Evolutionary conservation across 2,888 invertebrate genomes (phyloP).

Genomic region (Dyspetes luteomarginatus): DNA sequence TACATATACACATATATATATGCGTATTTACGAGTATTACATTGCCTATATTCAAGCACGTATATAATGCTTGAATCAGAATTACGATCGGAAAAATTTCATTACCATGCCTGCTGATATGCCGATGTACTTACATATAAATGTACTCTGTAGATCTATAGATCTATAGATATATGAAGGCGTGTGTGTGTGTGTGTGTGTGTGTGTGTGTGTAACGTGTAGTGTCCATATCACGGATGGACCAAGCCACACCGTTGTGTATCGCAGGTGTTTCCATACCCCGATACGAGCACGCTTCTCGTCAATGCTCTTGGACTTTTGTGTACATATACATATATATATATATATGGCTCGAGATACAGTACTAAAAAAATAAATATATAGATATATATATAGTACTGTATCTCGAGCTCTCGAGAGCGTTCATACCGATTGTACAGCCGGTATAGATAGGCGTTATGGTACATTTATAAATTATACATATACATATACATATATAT

Average conservation of each 20-base stretch:
- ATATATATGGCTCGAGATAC: neutral
- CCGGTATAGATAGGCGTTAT: constrained; percentile 44
- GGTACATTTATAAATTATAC: too few species aligned
- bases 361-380: too few species aligned
- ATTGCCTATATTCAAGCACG: neutral
- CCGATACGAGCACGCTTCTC: constrained; percentile 58
- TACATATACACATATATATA: neutral
- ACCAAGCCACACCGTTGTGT: constrained; percentile 40
- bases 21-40: constrained; percentile 5
- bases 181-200: neutral
- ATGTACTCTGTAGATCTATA: too few species aligned
- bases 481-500: too few species aligned
- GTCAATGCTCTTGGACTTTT: constrained; percentile 49
- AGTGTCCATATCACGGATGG: neutral
- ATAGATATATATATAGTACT: too few species aligned
- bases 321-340: constrained; percentile 40
- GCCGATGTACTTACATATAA: constrained; percentile 7
- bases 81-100: constrained; percentile 14
- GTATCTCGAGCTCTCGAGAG: constrained; percentile 14
- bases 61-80: neutral
- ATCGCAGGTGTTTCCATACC: constrained; percentile 63
- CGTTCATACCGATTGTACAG: too few species aligned
- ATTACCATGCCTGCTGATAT: constrained; percentile 4
- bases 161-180: too few species aligned
- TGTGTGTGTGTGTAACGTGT: neutral